These are phyloP conservation scores for Melikaiella ostensackeni DNA, from an alignment of 2,888 invertebrate species.

Conservation along the genomic window DNA sequence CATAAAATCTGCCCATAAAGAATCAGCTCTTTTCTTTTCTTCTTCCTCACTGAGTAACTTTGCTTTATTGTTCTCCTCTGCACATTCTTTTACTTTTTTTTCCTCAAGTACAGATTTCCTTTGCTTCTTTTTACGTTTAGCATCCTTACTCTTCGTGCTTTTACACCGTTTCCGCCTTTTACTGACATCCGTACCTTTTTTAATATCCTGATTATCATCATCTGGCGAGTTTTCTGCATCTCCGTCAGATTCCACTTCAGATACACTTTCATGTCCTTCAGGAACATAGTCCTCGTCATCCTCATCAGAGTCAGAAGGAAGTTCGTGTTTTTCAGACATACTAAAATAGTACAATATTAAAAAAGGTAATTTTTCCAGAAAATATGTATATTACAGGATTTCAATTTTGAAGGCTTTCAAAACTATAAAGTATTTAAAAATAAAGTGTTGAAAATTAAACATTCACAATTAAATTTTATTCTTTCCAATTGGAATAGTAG, in stretches of 20 bases:
- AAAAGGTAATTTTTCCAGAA: too few species aligned
- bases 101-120: slow-evolving; percentile 48
- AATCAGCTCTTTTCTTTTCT: slow-evolving; percentile 85
- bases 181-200: slow-evolving; percentile 60
- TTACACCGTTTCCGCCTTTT: slow-evolving; percentile 59
- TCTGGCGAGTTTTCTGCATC: slow-evolving; percentile 82
- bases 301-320: slow-evolving; percentile 83
- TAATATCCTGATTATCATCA: slow-evolving; percentile 76
- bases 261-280: slow-evolving; percentile 80
- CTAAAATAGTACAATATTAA: background rate
- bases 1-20: slow-evolving; percentile 88
- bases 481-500: too few species aligned
- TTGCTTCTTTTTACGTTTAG: slow-evolving; percentile 57
- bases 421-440: background rate
- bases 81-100: slow-evolving; percentile 56
- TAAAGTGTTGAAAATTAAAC: too few species aligned
- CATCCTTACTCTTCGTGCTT: slow-evolving; percentile 62
- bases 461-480: too few species aligned
- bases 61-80: slow-evolving; percentile 65
- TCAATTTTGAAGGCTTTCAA: background rate
- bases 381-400: background rate
- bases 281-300: slow-evolving; percentile 90
- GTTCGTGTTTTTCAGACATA: slow-evolving; percentile 77
- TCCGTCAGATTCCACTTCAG: slow-evolving; percentile 84
- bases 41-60: slow-evolving; percentile 79